Base-by-base conservation (phyloP, 2,888 invertebrate species). In the Coelopa pilipes region DNA sequence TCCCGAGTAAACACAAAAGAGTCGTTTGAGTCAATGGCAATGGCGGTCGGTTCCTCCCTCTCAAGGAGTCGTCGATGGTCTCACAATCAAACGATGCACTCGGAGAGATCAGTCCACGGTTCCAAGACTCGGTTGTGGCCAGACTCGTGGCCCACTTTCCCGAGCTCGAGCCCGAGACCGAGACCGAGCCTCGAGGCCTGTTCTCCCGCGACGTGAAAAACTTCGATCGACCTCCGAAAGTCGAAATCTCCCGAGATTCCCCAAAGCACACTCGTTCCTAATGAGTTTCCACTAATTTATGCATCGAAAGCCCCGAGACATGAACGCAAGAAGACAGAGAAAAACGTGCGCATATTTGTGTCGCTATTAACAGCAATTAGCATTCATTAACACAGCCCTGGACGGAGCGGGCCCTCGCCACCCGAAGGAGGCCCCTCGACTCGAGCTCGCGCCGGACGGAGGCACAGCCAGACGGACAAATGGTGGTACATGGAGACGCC, bases 391-490 rank as follows among this genome's bases (percentile, higher is more conserved):
- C 66, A 66, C 46, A 72, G 49, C 59, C 34, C 15, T 53, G 10
- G 10, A 53, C 53, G n/a, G n/a, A 53, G n/a, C 7, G 34, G 34
- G 34, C 34, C 34, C 34, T 34, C 34, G 34, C 4, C 34, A 34
- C 34, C 34, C 34, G 34, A 7, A 34, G 34, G 34, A 34, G 34
- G 34, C 34, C 34, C 34, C 34, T 34, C 34, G 34, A 34, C 34
- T 4, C 34, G 34, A 34, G 4, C 34, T 7, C 34, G 7, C 34
- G 34, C 2, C 34, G 34, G 34, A 34, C 34, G 7, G 72, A 84
- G 83, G 72, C 84, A 85, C 76, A 84, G 85, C 63, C 85, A 21
- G 85, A 85, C 59, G 85, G 85, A 70, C 85, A 85, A 80, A 34
- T 34, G 34, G 34, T 34, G 34, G 34, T 45, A 85, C 85, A 34